Evolutionary conservation across 2,888 invertebrate genomes (phyloP).

Genomic region (Liposcelis brunnea): DNA sequence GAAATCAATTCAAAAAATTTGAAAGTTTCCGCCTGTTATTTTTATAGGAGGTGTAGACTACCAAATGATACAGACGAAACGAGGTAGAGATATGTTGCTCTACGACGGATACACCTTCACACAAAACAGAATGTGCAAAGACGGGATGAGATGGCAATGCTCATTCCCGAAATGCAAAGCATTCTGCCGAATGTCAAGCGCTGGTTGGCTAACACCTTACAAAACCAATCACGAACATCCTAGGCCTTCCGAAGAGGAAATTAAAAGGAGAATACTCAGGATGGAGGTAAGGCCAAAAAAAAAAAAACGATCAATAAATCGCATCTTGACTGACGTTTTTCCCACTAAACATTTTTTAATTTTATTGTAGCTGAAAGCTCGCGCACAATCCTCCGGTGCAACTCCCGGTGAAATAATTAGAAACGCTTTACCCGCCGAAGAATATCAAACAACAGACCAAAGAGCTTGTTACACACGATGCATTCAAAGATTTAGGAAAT

Average conservation of each 20-base stretch:
- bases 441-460: conserved; percentile 4
- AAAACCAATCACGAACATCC: conserved; percentile 4
- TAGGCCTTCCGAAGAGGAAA: conserved; percentile 1
- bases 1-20: too few relatives aligned
- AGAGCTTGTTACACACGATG: conserved; percentile 3
- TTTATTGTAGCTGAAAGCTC: conserved; percentile 2
- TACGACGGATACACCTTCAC: conserved; percentile 7
- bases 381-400: conserved; percentile 6
- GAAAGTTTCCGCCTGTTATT: too few relatives aligned
- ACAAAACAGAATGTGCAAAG: conserved; percentile 8
- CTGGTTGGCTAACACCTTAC: conserved; percentile 5
- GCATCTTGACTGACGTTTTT: too few relatives aligned
- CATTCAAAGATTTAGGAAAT: conserved; percentile 5
- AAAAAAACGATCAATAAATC: too few relatives aligned
- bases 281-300: not conserved
- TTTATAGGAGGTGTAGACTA: conserved; percentile 8
- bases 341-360: not conserved
- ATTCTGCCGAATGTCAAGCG: conserved; percentile 7
- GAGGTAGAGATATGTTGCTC: conserved; percentile 6
- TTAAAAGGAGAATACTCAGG: conserved; percentile 1
- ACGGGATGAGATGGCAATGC: conserved; percentile 7
- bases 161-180: conserved; percentile 3
- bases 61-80: conserved; percentile 7
- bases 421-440: conserved; percentile 4
- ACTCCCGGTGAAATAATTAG: conserved; percentile 6